These are phyloP conservation scores for Pseudachorutes palmiensis DNA, from an alignment of 1,140 invertebrate species.

Conservation along the genomic window DNA sequence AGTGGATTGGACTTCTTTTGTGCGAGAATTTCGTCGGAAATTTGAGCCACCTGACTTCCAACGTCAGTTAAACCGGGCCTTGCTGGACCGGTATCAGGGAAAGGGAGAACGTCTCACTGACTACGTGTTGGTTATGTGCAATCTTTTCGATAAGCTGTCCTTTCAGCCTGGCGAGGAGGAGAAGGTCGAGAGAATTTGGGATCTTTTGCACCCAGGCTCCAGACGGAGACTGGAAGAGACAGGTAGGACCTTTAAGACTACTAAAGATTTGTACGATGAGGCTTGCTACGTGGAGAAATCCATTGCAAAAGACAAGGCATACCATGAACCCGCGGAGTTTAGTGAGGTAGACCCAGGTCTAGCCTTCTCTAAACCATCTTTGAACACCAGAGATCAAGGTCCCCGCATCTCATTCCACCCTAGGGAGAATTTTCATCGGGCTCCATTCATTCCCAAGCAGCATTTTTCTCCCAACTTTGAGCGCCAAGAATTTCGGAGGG, in stretches of 20 bases:
- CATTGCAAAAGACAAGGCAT: constrained; percentile 11
- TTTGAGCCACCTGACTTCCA: constrained; percentile 18
- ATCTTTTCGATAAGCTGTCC: constrained; percentile 13
- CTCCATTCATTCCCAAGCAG: not conserved
- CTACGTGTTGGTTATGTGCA: constrained; percentile 18
- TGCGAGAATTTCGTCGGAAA: constrained; percentile 1
- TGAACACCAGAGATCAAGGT: too few species aligned
- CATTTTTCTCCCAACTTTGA: too few species aligned
- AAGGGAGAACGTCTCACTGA: constrained; percentile 12
- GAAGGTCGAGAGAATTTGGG: not conserved
- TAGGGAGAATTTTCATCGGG: not conserved
- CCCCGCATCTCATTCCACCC: too few species aligned
- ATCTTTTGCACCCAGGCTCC: constrained; percentile 19
- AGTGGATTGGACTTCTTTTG: constrained; percentile 4
- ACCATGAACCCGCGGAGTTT: not conserved
- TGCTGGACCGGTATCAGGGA: constrained; percentile 15
- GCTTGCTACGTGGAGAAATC: constrained; percentile 9
- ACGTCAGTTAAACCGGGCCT: constrained; percentile 6
- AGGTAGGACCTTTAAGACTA: not conserved
- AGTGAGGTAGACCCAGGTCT: not conserved
- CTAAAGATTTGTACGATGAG: constrained; percentile 5
- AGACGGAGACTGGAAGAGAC: not conserved
- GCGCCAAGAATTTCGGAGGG: too few species aligned
- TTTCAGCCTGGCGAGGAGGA: not conserved
- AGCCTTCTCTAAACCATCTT: too few species aligned